These are phyloP conservation scores for Oceanodroma leucorhoa DNA, from an alignment of 2,797 vertebrate genomes.

Conservation along the genomic window DNA sequence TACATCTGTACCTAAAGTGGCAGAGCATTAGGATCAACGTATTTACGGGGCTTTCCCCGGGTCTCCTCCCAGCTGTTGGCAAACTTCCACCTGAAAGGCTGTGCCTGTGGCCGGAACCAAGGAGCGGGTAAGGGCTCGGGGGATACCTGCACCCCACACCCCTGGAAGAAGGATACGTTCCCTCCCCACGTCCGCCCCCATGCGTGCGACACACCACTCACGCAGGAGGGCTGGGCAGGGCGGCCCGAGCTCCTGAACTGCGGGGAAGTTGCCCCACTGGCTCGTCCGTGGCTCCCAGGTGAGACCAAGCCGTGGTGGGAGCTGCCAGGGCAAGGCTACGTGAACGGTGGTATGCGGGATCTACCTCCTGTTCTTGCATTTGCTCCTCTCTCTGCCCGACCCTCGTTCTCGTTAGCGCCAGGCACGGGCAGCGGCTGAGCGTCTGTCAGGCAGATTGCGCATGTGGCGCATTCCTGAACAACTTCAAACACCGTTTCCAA, in stretches of 20 bases:
- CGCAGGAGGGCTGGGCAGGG: not conserved
- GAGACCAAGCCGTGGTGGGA: not conserved
- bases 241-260: accelerated
- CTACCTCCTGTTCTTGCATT: accelerated
- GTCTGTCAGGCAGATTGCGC: not conserved
- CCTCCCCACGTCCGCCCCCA: accelerated
- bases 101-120: not conserved
- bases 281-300: not conserved
- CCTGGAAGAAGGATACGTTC: accelerated
- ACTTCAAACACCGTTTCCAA: not conserved
- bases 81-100: not conserved
- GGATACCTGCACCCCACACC: not conserved
- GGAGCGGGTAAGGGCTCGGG: accelerated
- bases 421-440: not conserved
- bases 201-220: not conserved
- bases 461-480: not conserved
- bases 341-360: accelerated
- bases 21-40: not conserved
- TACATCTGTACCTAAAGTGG: not conserved
- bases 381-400: not conserved
- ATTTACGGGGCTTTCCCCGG: not conserved
- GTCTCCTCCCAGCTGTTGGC: not conserved
- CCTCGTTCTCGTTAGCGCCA: accelerated
- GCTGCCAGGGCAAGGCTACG: not conserved
- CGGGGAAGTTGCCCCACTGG: not conserved